A percentile compares a stretch with the other conserved stretches of the same genome.
These are phyloP conservation scores for Peromyscus nudipes DNA, from an alignment of 2,797 vertebrate species.

Conservation along the genomic window DNA sequence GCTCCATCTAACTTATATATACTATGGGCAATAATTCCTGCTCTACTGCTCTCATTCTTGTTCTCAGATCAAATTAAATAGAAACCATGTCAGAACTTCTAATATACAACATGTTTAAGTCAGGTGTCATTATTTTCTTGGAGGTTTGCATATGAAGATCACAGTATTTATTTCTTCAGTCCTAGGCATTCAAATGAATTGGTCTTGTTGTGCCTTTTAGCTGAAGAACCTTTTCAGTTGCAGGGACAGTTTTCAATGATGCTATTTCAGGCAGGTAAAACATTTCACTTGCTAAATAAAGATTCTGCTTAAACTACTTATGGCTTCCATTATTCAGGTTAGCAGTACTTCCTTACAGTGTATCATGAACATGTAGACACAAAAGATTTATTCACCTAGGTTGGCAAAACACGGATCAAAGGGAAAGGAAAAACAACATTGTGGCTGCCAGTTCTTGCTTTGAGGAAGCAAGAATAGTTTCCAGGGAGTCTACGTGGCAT, in stretches of 20 bases:
- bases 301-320: slow-evolving; percentile 12
- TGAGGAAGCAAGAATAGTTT: slow-evolving; percentile 37
- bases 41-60: neutral
- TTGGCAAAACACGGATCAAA: slow-evolving; percentile 45
- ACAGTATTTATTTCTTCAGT: neutral
- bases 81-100: neutral
- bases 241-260: slow-evolving; percentile 13
- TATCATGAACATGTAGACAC: slow-evolving; percentile 51
- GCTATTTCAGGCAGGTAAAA: neutral
- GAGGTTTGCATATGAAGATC: slow-evolving; percentile 1
- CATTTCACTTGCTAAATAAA: slow-evolving; percentile 5
- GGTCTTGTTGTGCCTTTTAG: neutral
- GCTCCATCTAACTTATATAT: neutral
- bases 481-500: neutral
- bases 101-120: neutral
- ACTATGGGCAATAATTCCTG: neutral
- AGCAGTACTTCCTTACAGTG: slow-evolving; percentile 20
- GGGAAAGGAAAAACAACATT: neutral
- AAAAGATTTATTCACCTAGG: slow-evolving; percentile 61
- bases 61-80: slow-evolving; percentile 51
- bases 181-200: neutral
- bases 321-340: neutral
- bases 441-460: slow-evolving; percentile 42
- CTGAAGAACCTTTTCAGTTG: slow-evolving; percentile 18
- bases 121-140: slow-evolving; percentile 18